Evolutionary conservation across 2,113 vertebrate species (phyloP).

Genomic region (Saguinus imperator): DNA sequence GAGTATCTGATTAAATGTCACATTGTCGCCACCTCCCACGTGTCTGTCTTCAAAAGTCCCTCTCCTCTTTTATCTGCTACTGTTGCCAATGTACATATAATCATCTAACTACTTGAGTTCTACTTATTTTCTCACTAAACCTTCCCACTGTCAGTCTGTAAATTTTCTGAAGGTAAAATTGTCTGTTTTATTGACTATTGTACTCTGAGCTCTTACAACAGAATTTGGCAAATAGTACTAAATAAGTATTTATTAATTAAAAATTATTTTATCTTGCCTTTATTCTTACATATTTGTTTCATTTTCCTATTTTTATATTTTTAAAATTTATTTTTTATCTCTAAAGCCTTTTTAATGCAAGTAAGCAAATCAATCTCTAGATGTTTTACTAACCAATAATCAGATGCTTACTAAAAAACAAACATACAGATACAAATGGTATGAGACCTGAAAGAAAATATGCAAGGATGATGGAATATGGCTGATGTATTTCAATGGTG

Average conservation of each 20-base stretch:
- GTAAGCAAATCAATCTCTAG: neutral
- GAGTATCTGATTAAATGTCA: neutral
- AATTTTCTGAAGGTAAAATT: neutral
- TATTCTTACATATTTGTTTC: neutral
- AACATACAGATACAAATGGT: neutral
- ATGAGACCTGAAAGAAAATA: neutral
- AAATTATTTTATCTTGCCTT: neutral
- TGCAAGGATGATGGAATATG: neutral
- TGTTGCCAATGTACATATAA: neutral
- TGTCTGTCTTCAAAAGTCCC: neutral
- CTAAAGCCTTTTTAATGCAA: neutral
- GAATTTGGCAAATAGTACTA: neutral
- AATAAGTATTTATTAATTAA: neutral
- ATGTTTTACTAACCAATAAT: neutral
- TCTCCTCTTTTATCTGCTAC: neutral
- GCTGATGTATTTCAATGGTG: neutral
- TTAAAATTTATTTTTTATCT: neutral
- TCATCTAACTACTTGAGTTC: neutral
- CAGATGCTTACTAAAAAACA: neutral
- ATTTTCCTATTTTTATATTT: neutral
- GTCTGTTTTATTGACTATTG: neutral
- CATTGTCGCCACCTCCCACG: neutral
- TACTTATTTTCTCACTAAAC: neutral
- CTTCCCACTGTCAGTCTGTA: neutral
- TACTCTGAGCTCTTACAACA: neutral